These are phyloP conservation scores for Siniperca scherzeri DNA, from an alignment of 2,797 vertebrate genomes.

Conservation along the genomic window DNA sequence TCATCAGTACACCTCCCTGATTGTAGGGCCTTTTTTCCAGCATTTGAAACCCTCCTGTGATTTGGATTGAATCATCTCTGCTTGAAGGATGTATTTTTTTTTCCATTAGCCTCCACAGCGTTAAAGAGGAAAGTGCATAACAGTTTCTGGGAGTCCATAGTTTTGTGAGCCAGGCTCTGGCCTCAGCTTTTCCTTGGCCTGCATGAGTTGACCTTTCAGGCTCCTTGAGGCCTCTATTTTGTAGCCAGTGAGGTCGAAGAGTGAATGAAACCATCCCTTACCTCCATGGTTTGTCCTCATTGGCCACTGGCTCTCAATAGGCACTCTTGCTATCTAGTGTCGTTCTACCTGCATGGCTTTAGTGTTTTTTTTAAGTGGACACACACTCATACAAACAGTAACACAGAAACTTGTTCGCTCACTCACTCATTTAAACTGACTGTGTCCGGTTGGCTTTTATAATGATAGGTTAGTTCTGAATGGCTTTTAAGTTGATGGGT, in stretches of 20 bases:
- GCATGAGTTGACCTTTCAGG: constrained; percentile 22
- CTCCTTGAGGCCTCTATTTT: constrained; percentile 43
- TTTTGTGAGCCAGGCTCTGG: constrained; percentile 24
- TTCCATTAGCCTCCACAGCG: constrained; percentile 7
- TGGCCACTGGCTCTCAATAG: constrained; percentile 65
- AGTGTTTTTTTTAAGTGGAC: constrained; percentile 46
- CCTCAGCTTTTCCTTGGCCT: constrained; percentile 34
- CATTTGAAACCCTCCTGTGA: constrained; percentile 26
- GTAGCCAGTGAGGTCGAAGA: constrained; percentile 45
- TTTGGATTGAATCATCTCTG: constrained; percentile 39
- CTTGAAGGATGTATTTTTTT: constrained; percentile 29
- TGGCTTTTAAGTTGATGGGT: constrained; percentile 66
- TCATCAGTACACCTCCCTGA: constrained; percentile 34
- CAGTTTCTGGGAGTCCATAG: constrained; percentile 46
- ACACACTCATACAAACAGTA: constrained; percentile 51
- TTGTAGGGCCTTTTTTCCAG: constrained; percentile 13
- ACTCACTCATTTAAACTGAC: constrained; percentile 47
- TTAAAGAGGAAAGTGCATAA: constrained; percentile 61
- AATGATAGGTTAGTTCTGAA: constrained; percentile 52
- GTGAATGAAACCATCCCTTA: constrained; percentile 32
- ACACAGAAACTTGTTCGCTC: constrained; percentile 40
- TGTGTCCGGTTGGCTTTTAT: constrained; percentile 42
- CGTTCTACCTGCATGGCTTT: constrained; percentile 76
- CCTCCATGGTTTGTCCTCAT: constrained; percentile 33
- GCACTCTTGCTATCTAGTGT: constrained; percentile 71